A percentile compares a stretch with the other conserved stretches of the same genome.
Conservation (phyloP, 1,140 invertebrate species). For the Neelides sp. region DNA sequence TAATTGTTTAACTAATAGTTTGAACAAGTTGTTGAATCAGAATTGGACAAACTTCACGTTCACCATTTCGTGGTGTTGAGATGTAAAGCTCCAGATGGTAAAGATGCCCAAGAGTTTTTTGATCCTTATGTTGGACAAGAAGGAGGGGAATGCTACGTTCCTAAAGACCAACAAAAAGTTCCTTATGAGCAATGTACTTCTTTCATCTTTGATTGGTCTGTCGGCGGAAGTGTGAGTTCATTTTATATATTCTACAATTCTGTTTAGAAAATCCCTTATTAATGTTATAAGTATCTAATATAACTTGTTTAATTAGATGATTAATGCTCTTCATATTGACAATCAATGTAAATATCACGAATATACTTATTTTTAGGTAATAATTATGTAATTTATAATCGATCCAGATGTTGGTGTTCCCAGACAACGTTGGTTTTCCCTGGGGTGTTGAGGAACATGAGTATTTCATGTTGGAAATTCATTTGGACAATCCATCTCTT, state of each 20-base stretch:
- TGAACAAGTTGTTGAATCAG: background rate
- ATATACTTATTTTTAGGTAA: background rate
- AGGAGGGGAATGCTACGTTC: conserved; percentile 6
- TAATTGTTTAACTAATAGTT: no score
- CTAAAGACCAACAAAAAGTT: background rate
- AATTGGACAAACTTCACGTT: background rate
- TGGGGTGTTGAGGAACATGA: no score
- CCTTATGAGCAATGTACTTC: conserved; percentile 2
- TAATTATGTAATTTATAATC: background rate
- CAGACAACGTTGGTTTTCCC: no score
- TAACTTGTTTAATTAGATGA: no score
- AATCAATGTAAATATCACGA: background rate
- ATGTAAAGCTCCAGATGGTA: conserved; percentile 8
- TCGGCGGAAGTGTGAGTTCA: conserved; percentile 4
- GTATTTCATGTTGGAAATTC: no score
- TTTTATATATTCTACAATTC: background rate
- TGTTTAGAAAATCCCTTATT: background rate
- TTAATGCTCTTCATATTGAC: no score
- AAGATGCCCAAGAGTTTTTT: background rate
- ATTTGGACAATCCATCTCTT: no score
- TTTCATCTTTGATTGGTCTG: conserved; percentile 7
- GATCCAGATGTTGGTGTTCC: no score
- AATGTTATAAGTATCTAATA: no score
- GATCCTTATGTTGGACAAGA: background rate
- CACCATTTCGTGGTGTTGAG: conserved; percentile 10